A percentile compares a stretch with the other conserved stretches of the same genome.
Evolutionary conservation across 2,797 vertebrate species (phyloP).

Genomic region (Parauchenoglanis punctatus): DNA sequence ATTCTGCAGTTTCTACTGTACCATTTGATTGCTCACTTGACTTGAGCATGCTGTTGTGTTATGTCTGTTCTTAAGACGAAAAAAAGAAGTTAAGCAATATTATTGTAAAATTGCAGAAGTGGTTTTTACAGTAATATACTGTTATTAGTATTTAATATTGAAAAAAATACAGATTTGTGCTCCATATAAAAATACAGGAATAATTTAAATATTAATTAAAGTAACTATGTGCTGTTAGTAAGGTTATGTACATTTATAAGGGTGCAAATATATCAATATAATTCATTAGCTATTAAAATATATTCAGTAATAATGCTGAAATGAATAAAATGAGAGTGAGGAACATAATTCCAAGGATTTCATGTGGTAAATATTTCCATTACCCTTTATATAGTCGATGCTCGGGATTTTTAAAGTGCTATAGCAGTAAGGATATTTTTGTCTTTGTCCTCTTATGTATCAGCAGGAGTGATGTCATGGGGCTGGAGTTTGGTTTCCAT

Average conservation of each 20-base stretch:
- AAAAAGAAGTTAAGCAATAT: neutral
- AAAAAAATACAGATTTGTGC: neutral
- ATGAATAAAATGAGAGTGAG: neutral
- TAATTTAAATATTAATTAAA: neutral
- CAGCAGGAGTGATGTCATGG: conserved; percentile 6
- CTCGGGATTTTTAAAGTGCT: neutral
- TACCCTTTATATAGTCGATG: neutral
- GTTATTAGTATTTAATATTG: neutral
- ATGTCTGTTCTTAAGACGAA: neutral
- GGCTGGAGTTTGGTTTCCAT: conserved; percentile 38
- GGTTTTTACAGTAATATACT: too few relatives aligned
- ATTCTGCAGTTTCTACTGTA: neutral
- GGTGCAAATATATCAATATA: neutral
- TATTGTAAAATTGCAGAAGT: neutral
- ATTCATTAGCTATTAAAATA: neutral
- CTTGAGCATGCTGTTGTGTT: neutral
- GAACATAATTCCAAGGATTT: neutral
- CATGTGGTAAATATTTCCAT: neutral
- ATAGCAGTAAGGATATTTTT: neutral
- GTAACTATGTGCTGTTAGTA: neutral
- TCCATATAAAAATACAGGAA: neutral
- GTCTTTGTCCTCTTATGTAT: neutral
- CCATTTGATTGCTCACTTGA: neutral
- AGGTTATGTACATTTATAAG: neutral
- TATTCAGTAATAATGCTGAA: neutral